Percentiles rank a stretch among this genome's conserved stretches.
phyloP scores from a whole-genome alignment of 2,797 vertebrate species.

The Neopelma chrysocephalum region DNA sequence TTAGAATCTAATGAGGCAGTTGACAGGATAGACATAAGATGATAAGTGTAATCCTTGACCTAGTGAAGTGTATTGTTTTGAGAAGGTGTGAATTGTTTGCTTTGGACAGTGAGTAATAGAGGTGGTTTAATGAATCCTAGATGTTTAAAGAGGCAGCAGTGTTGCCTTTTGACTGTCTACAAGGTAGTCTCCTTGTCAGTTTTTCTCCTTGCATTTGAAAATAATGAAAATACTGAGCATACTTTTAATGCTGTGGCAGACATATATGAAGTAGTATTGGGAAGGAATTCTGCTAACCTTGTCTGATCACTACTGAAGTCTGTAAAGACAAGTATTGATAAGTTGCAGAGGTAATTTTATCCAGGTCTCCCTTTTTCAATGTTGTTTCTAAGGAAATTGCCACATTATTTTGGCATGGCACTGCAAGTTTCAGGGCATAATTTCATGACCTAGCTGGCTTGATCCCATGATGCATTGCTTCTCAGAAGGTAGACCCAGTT shows the following conservation, averaged over 20 bases:
- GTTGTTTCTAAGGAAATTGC: constrained; percentile 11
- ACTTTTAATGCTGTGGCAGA: neutral
- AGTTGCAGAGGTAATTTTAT: constrained; percentile 16
- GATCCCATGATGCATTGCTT: neutral
- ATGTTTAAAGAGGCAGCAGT: neutral
- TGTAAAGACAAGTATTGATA: neutral
- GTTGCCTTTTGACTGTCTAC: neutral
- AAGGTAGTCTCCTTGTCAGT: neutral
- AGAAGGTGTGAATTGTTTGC: neutral
- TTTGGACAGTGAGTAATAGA: neutral
- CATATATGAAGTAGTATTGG: neutral
- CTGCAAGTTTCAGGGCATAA: neutral
- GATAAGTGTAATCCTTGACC: neutral
- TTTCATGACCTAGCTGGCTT: neutral
- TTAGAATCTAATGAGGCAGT: constrained; percentile 21
- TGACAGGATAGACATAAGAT: neutral
- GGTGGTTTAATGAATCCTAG: neutral
- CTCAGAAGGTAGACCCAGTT: neutral
- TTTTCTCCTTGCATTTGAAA: neutral
- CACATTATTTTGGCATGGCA: neutral
- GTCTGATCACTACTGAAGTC: neutral
- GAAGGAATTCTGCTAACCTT: neutral
- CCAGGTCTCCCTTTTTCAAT: neutral
- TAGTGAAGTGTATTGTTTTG: neutral
- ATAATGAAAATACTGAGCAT: neutral